Evolutionary conservation across 2,888 invertebrate genomes (phyloP).

Genomic region (Deroplatys truncata): DNA sequence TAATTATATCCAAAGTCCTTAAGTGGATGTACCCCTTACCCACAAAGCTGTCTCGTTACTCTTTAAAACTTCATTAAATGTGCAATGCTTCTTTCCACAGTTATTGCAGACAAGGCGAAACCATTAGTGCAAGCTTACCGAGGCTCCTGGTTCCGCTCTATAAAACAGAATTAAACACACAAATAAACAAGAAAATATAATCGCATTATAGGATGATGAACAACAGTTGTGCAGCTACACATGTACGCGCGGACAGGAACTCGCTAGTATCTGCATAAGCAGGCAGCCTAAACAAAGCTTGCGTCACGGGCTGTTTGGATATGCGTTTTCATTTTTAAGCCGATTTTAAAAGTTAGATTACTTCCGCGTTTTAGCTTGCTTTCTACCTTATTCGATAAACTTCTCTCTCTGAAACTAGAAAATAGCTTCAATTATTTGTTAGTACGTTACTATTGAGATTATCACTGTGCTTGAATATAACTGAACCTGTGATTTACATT

Average conservation of each 20-base stretch:
- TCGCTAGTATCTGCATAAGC: neutral
- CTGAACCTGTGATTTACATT: no score
- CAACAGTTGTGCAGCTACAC: neutral
- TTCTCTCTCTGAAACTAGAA: neutral
- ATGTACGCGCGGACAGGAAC: neutral
- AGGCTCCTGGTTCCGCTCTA: neutral
- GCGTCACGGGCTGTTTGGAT: neutral
- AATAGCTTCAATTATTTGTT: neutral
- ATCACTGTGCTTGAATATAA: neutral
- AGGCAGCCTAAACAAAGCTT: neutral
- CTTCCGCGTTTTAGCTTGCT: neutral
- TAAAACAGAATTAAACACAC: neutral
- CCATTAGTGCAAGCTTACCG: neutral
- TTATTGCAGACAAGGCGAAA: neutral
- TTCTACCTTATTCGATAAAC: neutral
- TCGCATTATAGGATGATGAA: neutral
- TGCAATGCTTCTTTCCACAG: neutral
- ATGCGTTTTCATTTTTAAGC: neutral
- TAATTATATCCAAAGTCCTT: no score
- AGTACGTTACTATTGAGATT: neutral
- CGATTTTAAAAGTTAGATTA: neutral
- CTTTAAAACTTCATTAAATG: neutral
- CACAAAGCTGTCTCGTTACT: no score
- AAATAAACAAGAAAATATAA: neutral
- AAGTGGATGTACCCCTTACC: no score